Conservation (phyloP, 2,113 vertebrate genomes). For the Pogona vitticeps region DNA sequence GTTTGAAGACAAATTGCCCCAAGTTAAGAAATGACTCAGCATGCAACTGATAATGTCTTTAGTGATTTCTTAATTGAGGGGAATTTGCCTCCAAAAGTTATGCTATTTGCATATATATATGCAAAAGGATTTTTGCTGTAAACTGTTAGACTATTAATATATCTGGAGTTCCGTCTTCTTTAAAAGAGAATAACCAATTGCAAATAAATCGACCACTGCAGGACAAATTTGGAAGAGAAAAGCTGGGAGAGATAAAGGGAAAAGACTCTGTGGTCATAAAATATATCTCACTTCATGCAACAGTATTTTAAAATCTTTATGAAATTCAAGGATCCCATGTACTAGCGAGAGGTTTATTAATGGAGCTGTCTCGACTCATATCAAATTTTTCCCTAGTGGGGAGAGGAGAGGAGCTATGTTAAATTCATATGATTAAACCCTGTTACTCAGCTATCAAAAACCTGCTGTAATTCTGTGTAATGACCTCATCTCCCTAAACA, state of each 20-base stretch:
- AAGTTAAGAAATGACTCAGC: too few relatives aligned
- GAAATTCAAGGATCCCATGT: conserved; percentile 68
- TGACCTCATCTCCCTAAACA: conserved; percentile 87
- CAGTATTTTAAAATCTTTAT: conserved; percentile 72
- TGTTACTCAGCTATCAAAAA: conserved; percentile 86
- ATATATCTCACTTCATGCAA: not conserved
- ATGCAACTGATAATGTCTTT: too few relatives aligned
- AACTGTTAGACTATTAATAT: conserved; percentile 10
- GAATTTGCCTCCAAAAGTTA: too few relatives aligned
- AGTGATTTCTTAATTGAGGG: too few relatives aligned
- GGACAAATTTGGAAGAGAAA: not conserved
- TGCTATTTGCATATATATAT: too few relatives aligned
- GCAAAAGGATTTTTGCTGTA: too few relatives aligned
- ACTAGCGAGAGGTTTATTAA: conserved; percentile 74
- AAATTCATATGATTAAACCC: conserved; percentile 84
- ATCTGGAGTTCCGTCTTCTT: conserved; percentile 30
- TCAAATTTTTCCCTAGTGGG: conserved; percentile 81
- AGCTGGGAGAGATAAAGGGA: not conserved
- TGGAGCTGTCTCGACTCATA: conserved; percentile 81
- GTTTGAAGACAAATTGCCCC: too few relatives aligned
- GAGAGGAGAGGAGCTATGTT: conserved; percentile 71
- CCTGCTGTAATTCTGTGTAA: conserved; percentile 80
- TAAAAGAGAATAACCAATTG: conserved; percentile 35
- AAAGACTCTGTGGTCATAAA: not conserved
- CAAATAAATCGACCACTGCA: conserved; percentile 57